Evolutionary conservation across 2,113 vertebrate species (phyloP).

Genomic region (Papio anubis): DNA sequence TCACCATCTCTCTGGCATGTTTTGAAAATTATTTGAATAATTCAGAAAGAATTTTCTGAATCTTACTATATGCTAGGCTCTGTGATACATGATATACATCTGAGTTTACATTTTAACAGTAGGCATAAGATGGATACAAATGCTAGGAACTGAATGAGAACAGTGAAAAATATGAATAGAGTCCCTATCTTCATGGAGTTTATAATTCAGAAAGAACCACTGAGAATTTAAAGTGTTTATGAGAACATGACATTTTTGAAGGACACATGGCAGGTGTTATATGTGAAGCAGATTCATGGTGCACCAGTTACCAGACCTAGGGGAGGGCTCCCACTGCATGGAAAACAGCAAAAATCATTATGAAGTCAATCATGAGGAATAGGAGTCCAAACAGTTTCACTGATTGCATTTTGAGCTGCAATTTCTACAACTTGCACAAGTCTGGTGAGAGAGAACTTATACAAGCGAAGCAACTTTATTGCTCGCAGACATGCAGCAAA

Average conservation of each 20-base stretch:
- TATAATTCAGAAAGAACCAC: not conserved
- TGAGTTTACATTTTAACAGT: not conserved
- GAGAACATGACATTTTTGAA: not conserved
- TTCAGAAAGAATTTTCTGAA: not conserved
- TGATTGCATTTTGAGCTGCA: not conserved
- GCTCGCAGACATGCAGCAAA: too few relatives aligned
- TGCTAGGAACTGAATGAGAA: not conserved
- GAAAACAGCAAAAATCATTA: not conserved
- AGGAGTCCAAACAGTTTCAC: not conserved
- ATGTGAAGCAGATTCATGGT: not conserved
- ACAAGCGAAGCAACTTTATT: not conserved
- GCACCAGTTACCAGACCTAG: rapidly evolving
- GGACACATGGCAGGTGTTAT: not conserved
- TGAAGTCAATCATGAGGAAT: not conserved
- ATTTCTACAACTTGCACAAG: not conserved
- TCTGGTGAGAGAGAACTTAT: not conserved
- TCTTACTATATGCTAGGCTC: not conserved
- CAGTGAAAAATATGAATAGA: too few relatives aligned
- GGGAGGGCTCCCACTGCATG: not conserved
- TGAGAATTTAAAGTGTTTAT: not conserved
- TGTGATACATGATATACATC: not conserved
- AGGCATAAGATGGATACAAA: not conserved
- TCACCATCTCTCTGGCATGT: not conserved
- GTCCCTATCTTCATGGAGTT: rapidly evolving
- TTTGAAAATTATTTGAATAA: not conserved